A percentile compares a stretch with the other conserved stretches of the same genome.
These are phyloP conservation scores for Andrena marginata DNA, from an alignment of 2,888 invertebrate genomes.

Conservation along the genomic window DNA sequence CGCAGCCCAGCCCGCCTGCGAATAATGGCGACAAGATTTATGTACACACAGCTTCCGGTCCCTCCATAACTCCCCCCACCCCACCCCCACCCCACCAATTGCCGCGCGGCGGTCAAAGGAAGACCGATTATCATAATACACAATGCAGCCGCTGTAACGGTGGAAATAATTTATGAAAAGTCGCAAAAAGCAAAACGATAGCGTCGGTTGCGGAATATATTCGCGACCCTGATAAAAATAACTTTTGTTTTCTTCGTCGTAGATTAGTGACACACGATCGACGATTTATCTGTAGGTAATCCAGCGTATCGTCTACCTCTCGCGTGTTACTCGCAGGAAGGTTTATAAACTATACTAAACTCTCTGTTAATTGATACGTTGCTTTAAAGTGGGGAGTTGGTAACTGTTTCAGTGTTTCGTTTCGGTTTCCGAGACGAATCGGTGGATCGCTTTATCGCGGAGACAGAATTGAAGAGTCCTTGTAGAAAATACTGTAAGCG, in stretches of 20 bases:
- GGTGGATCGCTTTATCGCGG: too few species aligned
- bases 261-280: not conserved
- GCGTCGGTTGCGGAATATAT: not conserved
- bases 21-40: conserved; percentile 67
- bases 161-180: conserved; percentile 40
- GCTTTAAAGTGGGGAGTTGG: too few species aligned
- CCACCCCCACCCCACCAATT: not conserved
- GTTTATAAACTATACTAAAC: not conserved
- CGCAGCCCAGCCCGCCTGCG: conserved; percentile 34
- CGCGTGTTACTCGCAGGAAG: not conserved
- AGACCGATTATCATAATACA: conserved; percentile 57
- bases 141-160: conserved; percentile 28
- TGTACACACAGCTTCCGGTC: conserved; percentile 38
- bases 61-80: conserved; percentile 7
- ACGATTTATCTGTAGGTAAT: not conserved
- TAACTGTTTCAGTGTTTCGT: too few species aligned
- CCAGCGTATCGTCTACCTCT: not conserved
- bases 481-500: too few species aligned
- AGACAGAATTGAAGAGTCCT: too few species aligned
- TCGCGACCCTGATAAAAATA: not conserved
- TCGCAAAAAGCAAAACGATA: not conserved
- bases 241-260: not conserved
- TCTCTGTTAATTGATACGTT: too few species aligned
- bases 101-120: conserved; percentile 38
- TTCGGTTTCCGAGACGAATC: too few species aligned